Conservation (phyloP, 2,797 vertebrate genomes). For the Xyrichtys novacula region DNA sequence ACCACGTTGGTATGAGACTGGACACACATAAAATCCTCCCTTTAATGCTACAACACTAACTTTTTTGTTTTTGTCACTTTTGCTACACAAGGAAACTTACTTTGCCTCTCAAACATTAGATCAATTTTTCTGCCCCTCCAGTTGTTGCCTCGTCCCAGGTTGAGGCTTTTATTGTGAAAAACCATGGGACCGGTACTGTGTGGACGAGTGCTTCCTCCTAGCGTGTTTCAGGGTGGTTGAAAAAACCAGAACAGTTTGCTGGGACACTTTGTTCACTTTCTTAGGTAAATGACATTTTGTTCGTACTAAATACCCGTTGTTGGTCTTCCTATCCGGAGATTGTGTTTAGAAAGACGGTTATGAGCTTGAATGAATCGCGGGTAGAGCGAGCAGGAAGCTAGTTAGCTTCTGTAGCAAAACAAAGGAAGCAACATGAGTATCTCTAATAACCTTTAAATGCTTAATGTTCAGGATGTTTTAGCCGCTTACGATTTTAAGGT, state of each 20-base stretch:
- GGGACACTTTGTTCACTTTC: not conserved
- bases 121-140: too few relatives aligned
- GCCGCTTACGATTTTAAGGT: not conserved
- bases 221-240: not conserved
- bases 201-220: conserved; percentile 33
- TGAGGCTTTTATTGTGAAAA: conserved; percentile 57
- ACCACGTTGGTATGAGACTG: too few relatives aligned
- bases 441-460: conserved; percentile 19
- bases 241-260: conserved; percentile 6
- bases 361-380: not conserved
- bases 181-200: not conserved
- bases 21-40: too few relatives aligned
- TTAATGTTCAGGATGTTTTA: not conserved
- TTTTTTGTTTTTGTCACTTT: too few relatives aligned
- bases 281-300: conserved; percentile 19
- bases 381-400: conserved; percentile 26
- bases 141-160: not conserved
- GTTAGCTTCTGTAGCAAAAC: conserved; percentile 53
- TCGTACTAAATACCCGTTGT: not conserved
- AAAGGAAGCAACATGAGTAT: conserved; percentile 36
- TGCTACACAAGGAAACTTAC: too few relatives aligned
- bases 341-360: not conserved
- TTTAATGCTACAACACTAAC: too few relatives aligned
- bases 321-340: accelerated
- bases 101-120: too few relatives aligned